Conservation (phyloP, 2,797 vertebrate species). For the Jordanella pulchra region DNA sequence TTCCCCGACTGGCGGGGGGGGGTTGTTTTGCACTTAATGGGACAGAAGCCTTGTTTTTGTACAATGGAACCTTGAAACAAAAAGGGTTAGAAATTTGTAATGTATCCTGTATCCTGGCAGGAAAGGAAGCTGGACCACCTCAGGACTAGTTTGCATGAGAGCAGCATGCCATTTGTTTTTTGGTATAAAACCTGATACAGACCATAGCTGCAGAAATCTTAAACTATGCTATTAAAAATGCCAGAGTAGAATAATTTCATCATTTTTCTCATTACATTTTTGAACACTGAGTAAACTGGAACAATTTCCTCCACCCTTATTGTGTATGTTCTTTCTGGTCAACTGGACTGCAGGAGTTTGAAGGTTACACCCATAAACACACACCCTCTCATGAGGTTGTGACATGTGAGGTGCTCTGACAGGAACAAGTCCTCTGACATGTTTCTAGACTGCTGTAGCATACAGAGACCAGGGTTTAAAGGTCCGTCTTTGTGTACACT, state of each 20-base stretch:
- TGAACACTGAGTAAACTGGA: background rate
- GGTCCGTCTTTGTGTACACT: conserved; percentile 25
- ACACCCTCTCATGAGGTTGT: conserved; percentile 7
- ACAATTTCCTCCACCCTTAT: background rate
- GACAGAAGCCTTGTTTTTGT: conserved; percentile 23
- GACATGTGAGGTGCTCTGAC: conserved; percentile 19
- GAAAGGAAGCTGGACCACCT: conserved; percentile 45
- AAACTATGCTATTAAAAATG: background rate
- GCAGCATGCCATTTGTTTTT: background rate
- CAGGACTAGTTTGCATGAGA: conserved; percentile 1
- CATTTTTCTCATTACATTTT: background rate
- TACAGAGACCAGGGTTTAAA: conserved; percentile 30
- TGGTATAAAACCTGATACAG: background rate
- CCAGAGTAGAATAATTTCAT: background rate
- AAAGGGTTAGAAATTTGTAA: conserved; percentile 26
- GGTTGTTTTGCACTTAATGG: conserved; percentile 28
- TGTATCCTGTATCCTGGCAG: conserved; percentile 56
- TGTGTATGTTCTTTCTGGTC: conserved; percentile 14
- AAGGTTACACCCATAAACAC: conserved; percentile 28
- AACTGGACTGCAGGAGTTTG: conserved; percentile 11
- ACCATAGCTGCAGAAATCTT: background rate
- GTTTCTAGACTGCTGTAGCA: conserved; percentile 15
- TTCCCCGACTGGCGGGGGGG: conserved; percentile 25
- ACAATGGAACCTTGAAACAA: conserved; percentile 54
- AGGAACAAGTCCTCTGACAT: conserved; percentile 6